Conservation (phyloP, 2,797 vertebrate species). For the Peromyscus eremicus region DNA sequence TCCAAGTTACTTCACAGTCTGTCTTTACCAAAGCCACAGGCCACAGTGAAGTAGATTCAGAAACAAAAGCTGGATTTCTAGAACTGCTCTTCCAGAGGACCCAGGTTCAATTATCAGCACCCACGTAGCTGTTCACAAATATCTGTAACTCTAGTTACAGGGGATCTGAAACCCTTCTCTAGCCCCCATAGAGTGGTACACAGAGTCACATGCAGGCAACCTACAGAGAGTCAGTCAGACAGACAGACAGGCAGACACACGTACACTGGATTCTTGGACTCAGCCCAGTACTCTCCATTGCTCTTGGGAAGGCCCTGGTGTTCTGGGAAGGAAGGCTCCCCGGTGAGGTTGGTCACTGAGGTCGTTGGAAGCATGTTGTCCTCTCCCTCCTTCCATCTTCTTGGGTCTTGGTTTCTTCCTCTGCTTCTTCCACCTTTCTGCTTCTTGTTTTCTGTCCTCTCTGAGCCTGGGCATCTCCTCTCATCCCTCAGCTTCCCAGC, state of each 20-base stretch:
- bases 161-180: background rate
- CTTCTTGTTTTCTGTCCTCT: background rate
- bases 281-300: background rate
- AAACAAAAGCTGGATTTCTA: background rate
- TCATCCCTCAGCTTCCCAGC: background rate
- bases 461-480: background rate
- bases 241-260: background rate
- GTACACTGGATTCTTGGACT: background rate
- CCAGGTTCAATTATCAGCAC: background rate
- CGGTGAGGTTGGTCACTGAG: background rate
- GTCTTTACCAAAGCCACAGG: constrained; percentile 3
- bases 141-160: background rate
- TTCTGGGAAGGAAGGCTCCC: background rate
- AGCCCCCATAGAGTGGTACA: background rate
- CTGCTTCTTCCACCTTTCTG: background rate
- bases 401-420: background rate
- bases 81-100: background rate
- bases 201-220: background rate
- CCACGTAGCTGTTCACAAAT: background rate
- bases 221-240: background rate
- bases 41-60: background rate
- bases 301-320: background rate
- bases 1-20: background rate
- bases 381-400: background rate
- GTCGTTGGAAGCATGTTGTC: background rate